Evolutionary conservation across 2,113 vertebrate genomes (phyloP), one percentile per base, ranked within the genome.

Genomic region (Chrysemys picta): DNA sequence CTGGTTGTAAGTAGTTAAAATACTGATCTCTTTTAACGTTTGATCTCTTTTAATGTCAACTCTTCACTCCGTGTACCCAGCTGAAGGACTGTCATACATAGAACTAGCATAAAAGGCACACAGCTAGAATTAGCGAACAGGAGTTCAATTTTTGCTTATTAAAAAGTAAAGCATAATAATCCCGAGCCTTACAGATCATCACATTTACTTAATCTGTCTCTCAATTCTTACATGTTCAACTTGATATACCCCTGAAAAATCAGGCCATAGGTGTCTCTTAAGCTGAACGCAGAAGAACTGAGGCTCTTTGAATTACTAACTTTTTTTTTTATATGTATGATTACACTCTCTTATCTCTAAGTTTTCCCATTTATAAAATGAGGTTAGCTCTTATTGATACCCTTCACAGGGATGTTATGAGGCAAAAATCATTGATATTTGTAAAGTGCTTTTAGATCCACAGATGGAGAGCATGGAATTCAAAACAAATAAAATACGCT

Each of bases 341-440:
- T 25, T 42, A 42, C 42, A 42, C 4, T 16, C 24, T 80, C 65
- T 93, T 88, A 93, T 87, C 72, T 72, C 89, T 88, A 53, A 62
- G 10, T 3, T 80, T 93, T 93, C 88, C 93, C 75, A 91, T 84
- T 69, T 91, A 56, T 79, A 42, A 4, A 56, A 59, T 50, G 87
- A 16, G 78, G 56, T 84, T 45, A 80, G 87, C 81, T 85, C 80
- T 89, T 56, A 45, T 10, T 79, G 38, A 65, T 75, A 8, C 50
- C 35, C 84, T 88, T 94, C 31, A 92, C 2, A 2, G 27, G 83
- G 88, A 19, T 82, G 78, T 84, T 80, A 2, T 0, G 2, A 91
- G 88, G 85, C 85, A 84, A 87, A 82, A 24, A 42, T 82, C 89
- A 95, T 75, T 91, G 65, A 94, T 79, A 79, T 91, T 85, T 95